phyloP scores from a whole-genome alignment of 2,888 invertebrate genomes.

The Xanthorhoe spadicearia region DNA sequence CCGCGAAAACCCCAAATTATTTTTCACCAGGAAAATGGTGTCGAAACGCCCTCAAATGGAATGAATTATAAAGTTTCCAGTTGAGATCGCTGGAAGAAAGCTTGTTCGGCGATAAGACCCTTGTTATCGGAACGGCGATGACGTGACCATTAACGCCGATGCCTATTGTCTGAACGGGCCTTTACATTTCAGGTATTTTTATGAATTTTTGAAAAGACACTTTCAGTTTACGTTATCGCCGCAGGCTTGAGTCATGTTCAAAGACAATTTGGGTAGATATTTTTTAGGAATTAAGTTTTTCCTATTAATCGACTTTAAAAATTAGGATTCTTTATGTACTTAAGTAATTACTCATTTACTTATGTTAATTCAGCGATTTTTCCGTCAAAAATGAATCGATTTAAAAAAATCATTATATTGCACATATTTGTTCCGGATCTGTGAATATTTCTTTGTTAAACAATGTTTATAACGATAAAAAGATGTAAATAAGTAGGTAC shows the following conservation, averaged over 20 bases:
- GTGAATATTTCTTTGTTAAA: too few species aligned
- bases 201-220: constrained; percentile 23
- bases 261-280: too few species aligned
- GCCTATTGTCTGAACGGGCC: constrained; percentile 31
- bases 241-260: background rate
- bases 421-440: too few species aligned
- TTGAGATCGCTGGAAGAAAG: constrained; percentile 35
- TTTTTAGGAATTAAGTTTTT: too few species aligned
- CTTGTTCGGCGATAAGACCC: constrained; percentile 27
- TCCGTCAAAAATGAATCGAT: too few species aligned
- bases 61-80: constrained; percentile 41
- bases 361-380: too few species aligned
- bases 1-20: constrained; percentile 35
- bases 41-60: constrained; percentile 36
- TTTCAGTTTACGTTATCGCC: constrained; percentile 10
- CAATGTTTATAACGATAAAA: too few species aligned
- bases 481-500: too few species aligned
- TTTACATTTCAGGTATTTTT: constrained; percentile 24
- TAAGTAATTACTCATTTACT: too few species aligned
- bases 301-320: too few species aligned
- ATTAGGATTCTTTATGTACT: too few species aligned
- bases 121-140: constrained; percentile 33
- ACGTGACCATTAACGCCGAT: constrained; percentile 34
- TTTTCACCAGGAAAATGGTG: constrained; percentile 36
- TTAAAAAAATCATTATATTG: too few species aligned